Conservation (phyloP, 2,888 invertebrate genomes). For the Andrena marginata region DNA sequence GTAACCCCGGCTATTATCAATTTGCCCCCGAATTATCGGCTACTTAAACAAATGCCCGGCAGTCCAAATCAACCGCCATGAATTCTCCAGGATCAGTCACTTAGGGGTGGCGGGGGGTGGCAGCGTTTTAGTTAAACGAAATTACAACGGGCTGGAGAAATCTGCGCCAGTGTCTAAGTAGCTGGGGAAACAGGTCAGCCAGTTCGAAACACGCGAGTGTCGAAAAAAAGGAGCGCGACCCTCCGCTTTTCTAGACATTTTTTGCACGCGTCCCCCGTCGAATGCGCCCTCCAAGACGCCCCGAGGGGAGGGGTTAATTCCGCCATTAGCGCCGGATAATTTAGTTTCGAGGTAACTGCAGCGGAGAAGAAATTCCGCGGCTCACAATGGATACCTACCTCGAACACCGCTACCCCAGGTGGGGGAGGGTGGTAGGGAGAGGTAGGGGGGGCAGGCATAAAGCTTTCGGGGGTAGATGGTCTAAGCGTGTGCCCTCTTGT, state of each 20-base stretch:
- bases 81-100: no score
- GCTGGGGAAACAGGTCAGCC: constrained; percentile 24
- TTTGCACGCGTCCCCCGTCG: constrained; percentile 12
- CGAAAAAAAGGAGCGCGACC: not conserved
- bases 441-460: constrained; percentile 34
- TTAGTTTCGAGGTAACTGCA: constrained; percentile 47
- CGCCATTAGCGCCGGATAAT: constrained; percentile 56
- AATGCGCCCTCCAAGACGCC: not conserved
- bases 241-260: not conserved
- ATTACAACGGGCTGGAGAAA: not conserved
- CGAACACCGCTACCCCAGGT: constrained; percentile 32
- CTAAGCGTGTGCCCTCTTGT: constrained; percentile 54
- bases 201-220: not conserved
- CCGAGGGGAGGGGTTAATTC: constrained; percentile 37
- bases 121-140: not conserved
- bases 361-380: constrained; percentile 56
- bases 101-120: no score
- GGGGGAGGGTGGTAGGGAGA: not conserved
- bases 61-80: no score
- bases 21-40: no score
- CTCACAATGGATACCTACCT: constrained; percentile 58
- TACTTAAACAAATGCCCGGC: no score
- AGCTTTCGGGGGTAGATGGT: constrained; percentile 52
- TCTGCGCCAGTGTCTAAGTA: not conserved
- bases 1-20: no score